Percentiles rank a stretch among this genome's conserved stretches.
phyloP scores from a whole-genome alignment of 2,113 vertebrate species.

The Otis tarda region DNA sequence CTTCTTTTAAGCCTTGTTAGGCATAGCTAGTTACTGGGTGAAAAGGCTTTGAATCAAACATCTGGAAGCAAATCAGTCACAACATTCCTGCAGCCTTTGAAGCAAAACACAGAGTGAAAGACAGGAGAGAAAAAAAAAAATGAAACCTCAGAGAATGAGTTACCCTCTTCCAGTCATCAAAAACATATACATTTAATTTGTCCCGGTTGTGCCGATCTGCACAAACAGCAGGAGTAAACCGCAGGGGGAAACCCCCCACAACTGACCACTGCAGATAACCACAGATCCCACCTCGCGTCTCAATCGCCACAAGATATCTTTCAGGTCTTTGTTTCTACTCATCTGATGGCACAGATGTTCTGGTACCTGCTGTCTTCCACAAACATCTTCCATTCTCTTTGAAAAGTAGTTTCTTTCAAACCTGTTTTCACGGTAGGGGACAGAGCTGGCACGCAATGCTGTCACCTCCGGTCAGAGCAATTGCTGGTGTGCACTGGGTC shows the following conservation, averaged over 20 bases:
- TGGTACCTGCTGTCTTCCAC: not conserved
- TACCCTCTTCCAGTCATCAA: not conserved
- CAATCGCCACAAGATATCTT: accelerated
- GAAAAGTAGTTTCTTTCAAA: not conserved
- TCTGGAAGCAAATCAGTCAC: not conserved
- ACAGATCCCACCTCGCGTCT: not conserved
- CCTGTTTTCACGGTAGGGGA: accelerated
- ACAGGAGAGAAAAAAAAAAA: not conserved
- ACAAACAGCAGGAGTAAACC: not conserved
- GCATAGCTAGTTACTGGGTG: not conserved
- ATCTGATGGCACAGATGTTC: not conserved
- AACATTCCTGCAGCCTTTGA: not conserved
- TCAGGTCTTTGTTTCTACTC: not conserved
- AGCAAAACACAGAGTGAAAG: not conserved
- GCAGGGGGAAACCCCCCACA: not conserved
- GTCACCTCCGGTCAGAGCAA: not conserved
- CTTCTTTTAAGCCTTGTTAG: not conserved
- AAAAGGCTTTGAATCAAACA: not conserved
- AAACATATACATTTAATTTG: not conserved
- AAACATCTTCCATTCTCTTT: not conserved
- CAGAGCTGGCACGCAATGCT: not conserved
- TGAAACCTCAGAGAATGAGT: not conserved
- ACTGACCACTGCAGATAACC: not conserved
- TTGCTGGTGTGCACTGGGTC: not conserved
- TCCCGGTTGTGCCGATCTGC: not conserved